Evolutionary conservation across 2,888 invertebrate genomes (phyloP).

Genomic region (Orthosia incerta): DNA sequence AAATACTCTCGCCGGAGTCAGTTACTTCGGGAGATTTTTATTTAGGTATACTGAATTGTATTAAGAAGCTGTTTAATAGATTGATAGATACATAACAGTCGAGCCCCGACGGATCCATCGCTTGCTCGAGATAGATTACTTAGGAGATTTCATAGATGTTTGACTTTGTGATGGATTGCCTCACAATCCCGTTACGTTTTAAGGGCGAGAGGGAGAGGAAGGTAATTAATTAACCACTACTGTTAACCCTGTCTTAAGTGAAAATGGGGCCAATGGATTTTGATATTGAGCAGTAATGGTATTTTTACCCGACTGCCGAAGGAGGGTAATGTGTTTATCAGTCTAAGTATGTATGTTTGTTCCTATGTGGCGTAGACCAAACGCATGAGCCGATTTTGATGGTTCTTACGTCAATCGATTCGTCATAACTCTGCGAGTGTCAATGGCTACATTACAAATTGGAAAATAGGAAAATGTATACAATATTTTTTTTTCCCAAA

Average conservation of each 20-base stretch:
- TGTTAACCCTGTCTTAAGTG: constrained; percentile 38
- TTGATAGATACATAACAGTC: constrained; percentile 22
- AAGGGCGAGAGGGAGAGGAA: constrained; percentile 57
- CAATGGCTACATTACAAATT: too few relatives aligned
- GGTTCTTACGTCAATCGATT: too few relatives aligned
- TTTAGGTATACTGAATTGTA: constrained; percentile 29
- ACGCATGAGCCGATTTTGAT: too few relatives aligned
- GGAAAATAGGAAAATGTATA: too few relatives aligned
- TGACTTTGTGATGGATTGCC: constrained; percentile 78
- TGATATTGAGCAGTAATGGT: neutral
- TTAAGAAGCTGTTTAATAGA: constrained; percentile 30
- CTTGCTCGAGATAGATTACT: constrained; percentile 71
- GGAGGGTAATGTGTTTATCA: too few relatives aligned
- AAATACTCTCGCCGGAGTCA: constrained; percentile 22
- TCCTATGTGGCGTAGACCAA: too few relatives aligned
- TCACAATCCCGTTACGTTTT: constrained; percentile 55
- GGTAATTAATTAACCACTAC: constrained; percentile 68
- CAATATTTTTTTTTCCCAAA: too few relatives aligned
- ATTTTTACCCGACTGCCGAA: too few relatives aligned
- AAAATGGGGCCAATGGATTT: constrained; percentile 42
- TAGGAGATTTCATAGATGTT: constrained; percentile 78
- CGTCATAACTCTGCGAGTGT: too few relatives aligned
- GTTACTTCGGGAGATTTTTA: constrained; percentile 33
- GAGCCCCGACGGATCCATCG: constrained; percentile 49
- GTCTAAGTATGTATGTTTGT: too few relatives aligned